Conservation (phyloP, 2,888 invertebrate species). For the Stenodera caucasica region DNA sequence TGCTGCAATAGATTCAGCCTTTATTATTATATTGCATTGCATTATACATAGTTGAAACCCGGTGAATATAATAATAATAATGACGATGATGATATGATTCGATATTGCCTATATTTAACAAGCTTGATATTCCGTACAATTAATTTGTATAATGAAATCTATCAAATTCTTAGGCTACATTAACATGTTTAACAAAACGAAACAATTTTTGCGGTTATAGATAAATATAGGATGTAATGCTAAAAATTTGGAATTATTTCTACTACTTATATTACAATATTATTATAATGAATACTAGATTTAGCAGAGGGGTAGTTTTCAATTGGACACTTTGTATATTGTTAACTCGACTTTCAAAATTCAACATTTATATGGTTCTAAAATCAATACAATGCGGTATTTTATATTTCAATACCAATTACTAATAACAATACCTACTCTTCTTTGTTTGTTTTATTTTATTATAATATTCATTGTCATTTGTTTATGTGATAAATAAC, state of each 20-base stretch:
- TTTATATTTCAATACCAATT: background rate
- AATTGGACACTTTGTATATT: background rate
- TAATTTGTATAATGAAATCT: no score
- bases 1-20: background rate
- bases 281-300: no score
- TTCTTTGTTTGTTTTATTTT: background rate
- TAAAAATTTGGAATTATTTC: no score
- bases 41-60: background rate
- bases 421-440: no score
- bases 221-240: no score
- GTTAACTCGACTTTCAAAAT: background rate
- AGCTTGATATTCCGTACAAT: no score
- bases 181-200: no score
- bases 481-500: background rate
- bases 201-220: no score
- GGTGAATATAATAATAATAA: no score
- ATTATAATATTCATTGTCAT: background rate
- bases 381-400: background rate
- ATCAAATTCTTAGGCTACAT: no score
- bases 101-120: background rate
- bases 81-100: no score
- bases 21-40: background rate
- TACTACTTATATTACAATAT: no score
- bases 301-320: background rate
- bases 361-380: background rate